A percentile compares a stretch with the other conserved stretches of the same genome.
Evolutionary conservation across 2,888 invertebrate genomes (phyloP).

Genomic region (Drosophila trichaetosa): DNA sequence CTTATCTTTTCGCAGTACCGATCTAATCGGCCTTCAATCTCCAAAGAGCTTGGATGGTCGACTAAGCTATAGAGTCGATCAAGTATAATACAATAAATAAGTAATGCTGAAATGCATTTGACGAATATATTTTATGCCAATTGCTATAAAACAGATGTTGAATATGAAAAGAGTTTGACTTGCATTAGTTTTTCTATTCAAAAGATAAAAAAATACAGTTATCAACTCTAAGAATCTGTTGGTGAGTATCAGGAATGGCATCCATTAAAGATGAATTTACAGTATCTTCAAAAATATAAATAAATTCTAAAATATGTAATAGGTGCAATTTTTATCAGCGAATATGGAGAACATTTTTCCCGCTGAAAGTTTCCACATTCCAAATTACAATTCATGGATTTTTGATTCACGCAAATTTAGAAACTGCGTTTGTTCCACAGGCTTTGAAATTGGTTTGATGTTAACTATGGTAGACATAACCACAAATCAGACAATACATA

Average conservation of each 20-base stretch:
- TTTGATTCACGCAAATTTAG: neutral
- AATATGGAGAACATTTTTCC: too few relatives aligned
- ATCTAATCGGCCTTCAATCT: neutral
- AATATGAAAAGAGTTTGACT: neutral
- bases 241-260: neutral
- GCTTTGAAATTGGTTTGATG: neutral
- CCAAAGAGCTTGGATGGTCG: neutral
- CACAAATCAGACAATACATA: too few relatives aligned
- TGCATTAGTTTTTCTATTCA: neutral
- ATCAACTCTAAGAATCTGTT: neutral
- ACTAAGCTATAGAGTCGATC: neutral
- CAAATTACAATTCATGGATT: too few relatives aligned
- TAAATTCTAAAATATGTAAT: neutral
- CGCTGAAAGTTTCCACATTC: neutral
- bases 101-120: neutral
- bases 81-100: neutral
- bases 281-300: neutral
- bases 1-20: neutral
- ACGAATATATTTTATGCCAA: neutral
- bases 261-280: neutral
- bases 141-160: neutral
- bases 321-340: too few relatives aligned
- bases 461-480: too few relatives aligned
- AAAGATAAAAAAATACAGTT: neutral
- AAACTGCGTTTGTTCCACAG: neutral